Percentiles rank a stretch among this genome's conserved stretches.
These are phyloP conservation scores for Aurelia aurita DNA, from an alignment of 30 jellyfish, hydroid and myxozoan genomes.

Conservation along the genomic window DNA sequence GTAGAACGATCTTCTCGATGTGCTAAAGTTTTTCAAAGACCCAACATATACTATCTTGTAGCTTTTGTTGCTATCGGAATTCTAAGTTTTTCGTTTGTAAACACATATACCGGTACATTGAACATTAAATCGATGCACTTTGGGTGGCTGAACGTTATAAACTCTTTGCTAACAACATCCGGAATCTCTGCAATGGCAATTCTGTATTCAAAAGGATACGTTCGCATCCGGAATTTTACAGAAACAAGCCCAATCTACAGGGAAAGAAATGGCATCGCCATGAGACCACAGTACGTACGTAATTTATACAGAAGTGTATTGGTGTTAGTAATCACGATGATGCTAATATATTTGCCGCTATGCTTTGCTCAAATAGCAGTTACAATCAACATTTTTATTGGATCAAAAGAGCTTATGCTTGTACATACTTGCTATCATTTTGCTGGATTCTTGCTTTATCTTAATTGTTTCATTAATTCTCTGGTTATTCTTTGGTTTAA, in stretches of 20 bases:
- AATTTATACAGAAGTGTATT: conserved; percentile 6
- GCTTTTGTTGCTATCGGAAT: too few species aligned
- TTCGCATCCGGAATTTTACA: neutral
- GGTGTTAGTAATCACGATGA: neutral
- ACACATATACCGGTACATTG: too few species aligned
- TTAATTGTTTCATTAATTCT: neutral
- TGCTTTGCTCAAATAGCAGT: neutral
- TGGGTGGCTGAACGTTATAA: too few species aligned
- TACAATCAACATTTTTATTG: neutral
- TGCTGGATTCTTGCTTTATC: neutral
- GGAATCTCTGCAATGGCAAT: neutral
- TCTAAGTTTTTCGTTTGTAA: too few species aligned
- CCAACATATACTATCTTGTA: neutral
- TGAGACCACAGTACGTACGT: conserved; percentile 4
- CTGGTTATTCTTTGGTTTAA: neutral
- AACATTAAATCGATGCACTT: too few species aligned
- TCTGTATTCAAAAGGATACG: neutral
- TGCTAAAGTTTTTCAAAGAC: neutral
- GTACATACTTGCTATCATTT: too few species aligned
- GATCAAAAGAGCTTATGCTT: neutral
- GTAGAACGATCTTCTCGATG: neutral
- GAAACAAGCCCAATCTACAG: conserved; percentile 6
- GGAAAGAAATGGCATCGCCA: neutral
- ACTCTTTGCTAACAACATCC: neutral
- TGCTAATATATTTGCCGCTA: neutral